These are phyloP conservation scores for Eulimnadia texana DNA, from an alignment of 1,140 invertebrate species.

Conservation along the genomic window DNA sequence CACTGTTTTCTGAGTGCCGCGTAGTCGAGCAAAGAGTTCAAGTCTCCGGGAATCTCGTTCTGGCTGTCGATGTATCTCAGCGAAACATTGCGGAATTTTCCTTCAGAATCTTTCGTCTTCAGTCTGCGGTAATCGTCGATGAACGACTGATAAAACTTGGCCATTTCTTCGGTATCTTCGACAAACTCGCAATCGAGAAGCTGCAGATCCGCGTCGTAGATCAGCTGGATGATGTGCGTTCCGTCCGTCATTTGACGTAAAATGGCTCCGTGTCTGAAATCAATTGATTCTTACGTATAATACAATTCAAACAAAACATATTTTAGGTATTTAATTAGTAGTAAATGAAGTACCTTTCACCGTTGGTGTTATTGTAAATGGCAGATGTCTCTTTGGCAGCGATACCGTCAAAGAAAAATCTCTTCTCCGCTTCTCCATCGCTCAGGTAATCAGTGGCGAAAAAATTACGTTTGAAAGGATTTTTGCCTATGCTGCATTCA, in stretches of 20 bases:
- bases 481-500: not conserved
- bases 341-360: constrained; percentile 12
- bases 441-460: constrained; percentile 38
- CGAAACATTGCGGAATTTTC: constrained; percentile 20
- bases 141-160: not conserved
- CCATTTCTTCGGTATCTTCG: constrained; percentile 20
- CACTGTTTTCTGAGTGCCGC: constrained; percentile 21
- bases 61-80: constrained; percentile 18
- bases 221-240: constrained; percentile 46
- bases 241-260: constrained; percentile 49
- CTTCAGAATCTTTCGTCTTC: not conserved
- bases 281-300: not conserved
- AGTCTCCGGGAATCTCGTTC: constrained; percentile 18
- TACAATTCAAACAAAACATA: constrained; percentile 4
- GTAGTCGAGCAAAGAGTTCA: constrained; percentile 19
- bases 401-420: constrained; percentile 41
- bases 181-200: constrained; percentile 50
- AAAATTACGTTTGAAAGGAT: constrained; percentile 31
- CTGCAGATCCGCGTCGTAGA: constrained; percentile 38
- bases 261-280: constrained; percentile 10
- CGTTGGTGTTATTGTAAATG: constrained; percentile 21
- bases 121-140: not conserved
- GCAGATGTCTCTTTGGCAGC: constrained; percentile 47
- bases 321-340: not conserved
- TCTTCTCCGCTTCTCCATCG: constrained; percentile 45